phyloP scores from a whole-genome alignment of 2,888 invertebrate genomes.

The Sarcophaga variegata region DNA sequence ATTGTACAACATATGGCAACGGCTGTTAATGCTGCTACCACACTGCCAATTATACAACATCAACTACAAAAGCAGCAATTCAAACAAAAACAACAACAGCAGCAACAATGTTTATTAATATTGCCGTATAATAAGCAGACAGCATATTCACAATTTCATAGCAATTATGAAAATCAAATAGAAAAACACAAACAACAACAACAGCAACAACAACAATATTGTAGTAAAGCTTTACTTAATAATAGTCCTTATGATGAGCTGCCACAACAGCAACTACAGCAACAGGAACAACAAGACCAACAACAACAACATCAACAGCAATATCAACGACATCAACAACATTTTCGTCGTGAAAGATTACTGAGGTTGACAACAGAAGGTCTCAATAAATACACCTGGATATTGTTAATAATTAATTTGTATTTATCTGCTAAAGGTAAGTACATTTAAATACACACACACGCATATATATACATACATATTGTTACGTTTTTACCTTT shows the following conservation, averaged over 20 bases:
- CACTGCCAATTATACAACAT: slow-evolving; percentile 66
- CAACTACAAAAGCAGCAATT: slow-evolving; percentile 44
- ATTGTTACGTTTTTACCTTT: too few relatives aligned
- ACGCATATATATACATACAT: too few relatives aligned
- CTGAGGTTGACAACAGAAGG: slow-evolving; percentile 75
- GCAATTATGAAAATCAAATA: too few relatives aligned
- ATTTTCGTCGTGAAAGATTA: slow-evolving; percentile 49
- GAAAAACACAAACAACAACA: slow-evolving; percentile 72
- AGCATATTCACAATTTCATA: too few relatives aligned
- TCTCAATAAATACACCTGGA: slow-evolving; percentile 82
- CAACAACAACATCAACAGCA: slow-evolving; percentile 59
- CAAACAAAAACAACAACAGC: slow-evolving; percentile 59
- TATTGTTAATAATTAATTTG: slow-evolving; percentile 82
- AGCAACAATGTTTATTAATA: slow-evolving; percentile 69
- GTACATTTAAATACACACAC: slow-evolving; percentile 63
- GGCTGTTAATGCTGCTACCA: slow-evolving; percentile 64
- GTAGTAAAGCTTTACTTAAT: slow-evolving; percentile 21
- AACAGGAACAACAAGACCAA: not conserved
- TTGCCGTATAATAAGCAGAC: slow-evolving; percentile 67
- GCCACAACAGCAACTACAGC: slow-evolving; percentile 47
- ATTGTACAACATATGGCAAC: slow-evolving; percentile 62
- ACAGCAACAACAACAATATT: not conserved
- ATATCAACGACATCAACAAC: slow-evolving; percentile 46
- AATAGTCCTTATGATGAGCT: not conserved
- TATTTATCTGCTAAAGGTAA: slow-evolving; percentile 82